These are phyloP conservation scores for Palaemon carinicauda DNA, from an alignment of 1,140 invertebrate species.

Conservation along the genomic window DNA sequence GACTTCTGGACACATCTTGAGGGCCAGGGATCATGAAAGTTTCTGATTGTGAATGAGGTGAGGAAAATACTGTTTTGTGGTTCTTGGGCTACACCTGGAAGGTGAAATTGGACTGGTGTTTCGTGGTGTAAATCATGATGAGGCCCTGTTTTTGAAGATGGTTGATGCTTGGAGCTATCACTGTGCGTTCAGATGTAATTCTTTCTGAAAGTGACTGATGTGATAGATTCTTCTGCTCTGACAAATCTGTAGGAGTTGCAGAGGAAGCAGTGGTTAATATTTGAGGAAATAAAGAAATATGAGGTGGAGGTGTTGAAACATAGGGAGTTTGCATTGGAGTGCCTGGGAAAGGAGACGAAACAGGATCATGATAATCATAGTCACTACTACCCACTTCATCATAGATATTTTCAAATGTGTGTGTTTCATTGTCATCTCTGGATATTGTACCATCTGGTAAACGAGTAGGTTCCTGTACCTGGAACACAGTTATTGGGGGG, in stretches of 20 bases:
- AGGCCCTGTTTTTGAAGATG: too few relatives aligned
- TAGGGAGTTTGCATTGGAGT: not conserved
- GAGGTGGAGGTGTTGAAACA: not conserved
- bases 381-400: not conserved
- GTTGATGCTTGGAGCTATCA: too few relatives aligned
- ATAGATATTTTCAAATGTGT: not conserved
- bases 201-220: too few relatives aligned
- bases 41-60: not conserved
- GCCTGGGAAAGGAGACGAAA: not conserved
- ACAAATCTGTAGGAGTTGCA: not conserved
- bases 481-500: not conserved
- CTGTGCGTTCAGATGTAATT: too few relatives aligned
- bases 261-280: not conserved
- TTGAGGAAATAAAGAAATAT: not conserved
- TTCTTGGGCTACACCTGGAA: too few relatives aligned
- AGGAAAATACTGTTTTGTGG: too few relatives aligned
- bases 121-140: too few relatives aligned
- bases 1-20: not conserved
- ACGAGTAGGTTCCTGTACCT: not conserved
- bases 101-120: too few relatives aligned
- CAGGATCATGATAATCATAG: not conserved
- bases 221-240: not conserved
- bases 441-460: not conserved
- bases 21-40: not conserved
- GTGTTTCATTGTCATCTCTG: not conserved